Percentiles rank a stretch among this genome's conserved stretches.
phyloP scores from a whole-genome alignment of 1,140 invertebrate species.

The Ostrea denselamellosa region DNA sequence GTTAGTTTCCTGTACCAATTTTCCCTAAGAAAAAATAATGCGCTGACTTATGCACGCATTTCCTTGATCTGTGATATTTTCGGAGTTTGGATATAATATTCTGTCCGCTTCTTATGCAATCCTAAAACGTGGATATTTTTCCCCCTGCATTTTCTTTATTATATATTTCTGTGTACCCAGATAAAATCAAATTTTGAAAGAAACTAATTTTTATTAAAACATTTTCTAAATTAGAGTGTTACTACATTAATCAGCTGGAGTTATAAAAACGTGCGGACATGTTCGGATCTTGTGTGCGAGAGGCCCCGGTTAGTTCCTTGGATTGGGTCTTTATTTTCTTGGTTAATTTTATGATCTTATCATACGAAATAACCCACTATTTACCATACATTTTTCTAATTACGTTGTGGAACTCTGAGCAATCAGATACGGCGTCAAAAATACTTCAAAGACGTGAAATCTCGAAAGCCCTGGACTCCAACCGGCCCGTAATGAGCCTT shows the following conservation, averaged over 20 bases:
- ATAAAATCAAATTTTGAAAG: conserved; percentile 29
- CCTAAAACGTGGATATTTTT: not conserved
- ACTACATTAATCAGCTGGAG: conserved; percentile 32
- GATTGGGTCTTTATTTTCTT: conserved; percentile 27
- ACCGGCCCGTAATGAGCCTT: conserved; percentile 5
- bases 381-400: conserved; percentile 37
- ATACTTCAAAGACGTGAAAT: conserved; percentile 38
- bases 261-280: conserved; percentile 16
- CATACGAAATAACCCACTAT: conserved; percentile 10
- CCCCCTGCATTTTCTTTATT: not conserved
- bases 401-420: conserved; percentile 21
- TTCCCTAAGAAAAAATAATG: not conserved
- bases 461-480: not conserved
- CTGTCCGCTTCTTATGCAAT: not conserved
- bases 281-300: not conserved
- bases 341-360: conserved; percentile 35
- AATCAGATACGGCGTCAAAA: conserved; percentile 34
- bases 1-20: not conserved
- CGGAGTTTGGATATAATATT: not conserved
- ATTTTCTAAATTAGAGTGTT: conserved; percentile 34
- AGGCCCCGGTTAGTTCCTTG: not conserved
- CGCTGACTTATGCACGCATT: not conserved
- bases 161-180: not conserved
- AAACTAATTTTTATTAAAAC: conserved; percentile 31
- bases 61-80: not conserved